Evolutionary conservation across 2,888 invertebrate genomes (phyloP).

Genomic region (Synergus umbraculus): DNA sequence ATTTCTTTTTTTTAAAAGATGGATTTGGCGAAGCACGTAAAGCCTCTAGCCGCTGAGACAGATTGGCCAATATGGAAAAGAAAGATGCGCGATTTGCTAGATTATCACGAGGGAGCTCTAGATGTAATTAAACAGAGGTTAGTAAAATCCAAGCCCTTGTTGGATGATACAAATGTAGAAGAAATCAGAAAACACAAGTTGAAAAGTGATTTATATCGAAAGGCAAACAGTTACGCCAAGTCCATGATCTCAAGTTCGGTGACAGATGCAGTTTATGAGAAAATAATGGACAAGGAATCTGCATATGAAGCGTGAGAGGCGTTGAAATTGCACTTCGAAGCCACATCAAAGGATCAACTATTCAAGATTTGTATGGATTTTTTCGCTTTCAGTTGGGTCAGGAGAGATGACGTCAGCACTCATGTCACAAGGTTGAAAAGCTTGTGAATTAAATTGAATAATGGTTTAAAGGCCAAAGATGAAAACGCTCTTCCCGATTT

Average conservation of each 20-base stretch:
- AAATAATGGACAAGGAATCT: slow-evolving; percentile 69
- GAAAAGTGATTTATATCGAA: slow-evolving; percentile 59
- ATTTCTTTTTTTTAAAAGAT: too few relatives aligned
- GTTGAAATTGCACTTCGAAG: slow-evolving; percentile 62
- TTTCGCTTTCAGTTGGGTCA: slow-evolving; percentile 65
- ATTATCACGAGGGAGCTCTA: slow-evolving; percentile 65
- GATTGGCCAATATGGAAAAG: slow-evolving; percentile 67
- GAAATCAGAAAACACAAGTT: slow-evolving; percentile 50
- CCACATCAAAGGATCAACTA: slow-evolving; percentile 66
- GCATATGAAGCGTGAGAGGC: slow-evolving; percentile 66
- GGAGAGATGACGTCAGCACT: slow-evolving; percentile 62
- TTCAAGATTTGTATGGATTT: slow-evolving; percentile 68
- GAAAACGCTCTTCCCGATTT: slow-evolving; percentile 60
- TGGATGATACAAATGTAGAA: slow-evolving; percentile 48
- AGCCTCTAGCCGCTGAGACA: slow-evolving; percentile 55
- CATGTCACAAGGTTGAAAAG: slow-evolving; percentile 61
- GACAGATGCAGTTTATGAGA: slow-evolving; percentile 66
- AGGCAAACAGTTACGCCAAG: slow-evolving; percentile 70
- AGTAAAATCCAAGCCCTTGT: slow-evolving; percentile 56
- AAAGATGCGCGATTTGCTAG: slow-evolving; percentile 64
- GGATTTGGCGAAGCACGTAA: slow-evolving; percentile 61
- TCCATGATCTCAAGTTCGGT: slow-evolving; percentile 67
- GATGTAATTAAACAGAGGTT: slow-evolving; percentile 61
- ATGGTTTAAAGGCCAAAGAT: slow-evolving; percentile 57
- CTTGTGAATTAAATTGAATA: slow-evolving; percentile 63